Conservation (phyloP, 1,140 invertebrate species). For the Cydia strobilella region DNA sequence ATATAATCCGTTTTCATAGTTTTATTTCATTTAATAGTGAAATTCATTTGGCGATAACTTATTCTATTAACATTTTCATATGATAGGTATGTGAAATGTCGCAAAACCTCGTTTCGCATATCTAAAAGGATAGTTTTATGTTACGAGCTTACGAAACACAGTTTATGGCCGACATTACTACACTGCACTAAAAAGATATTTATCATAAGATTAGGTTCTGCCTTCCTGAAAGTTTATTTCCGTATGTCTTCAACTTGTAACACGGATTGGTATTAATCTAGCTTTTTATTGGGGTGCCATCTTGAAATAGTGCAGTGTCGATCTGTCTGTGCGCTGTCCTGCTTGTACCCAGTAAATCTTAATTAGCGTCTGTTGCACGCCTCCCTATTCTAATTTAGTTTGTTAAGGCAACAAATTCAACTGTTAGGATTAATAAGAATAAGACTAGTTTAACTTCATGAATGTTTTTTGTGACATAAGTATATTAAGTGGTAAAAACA, state of each 20-base stretch:
- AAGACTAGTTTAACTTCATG: background rate
- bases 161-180: conserved; percentile 5
- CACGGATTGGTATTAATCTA: background rate
- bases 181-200: background rate
- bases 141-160: background rate
- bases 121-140: conserved; percentile 5
- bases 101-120: background rate
- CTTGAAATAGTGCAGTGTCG: conserved; percentile 29
- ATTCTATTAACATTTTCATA: background rate
- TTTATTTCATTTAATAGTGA: too few relatives aligned
- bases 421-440: background rate
- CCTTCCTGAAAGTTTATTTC: conserved; percentile 24
- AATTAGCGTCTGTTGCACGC: conserved; percentile 26
- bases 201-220: conserved; percentile 20
- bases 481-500: background rate
- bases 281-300: conserved; percentile 8
- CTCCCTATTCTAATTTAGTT: conserved; percentile 26
- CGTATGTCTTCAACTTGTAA: background rate
- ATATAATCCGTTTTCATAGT: too few relatives aligned
- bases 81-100: background rate
- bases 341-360: conserved; percentile 20
- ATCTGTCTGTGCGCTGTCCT: conserved; percentile 25
- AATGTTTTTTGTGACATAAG: too few relatives aligned
- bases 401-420: background rate
- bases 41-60: background rate